These are phyloP conservation scores for Riptortus pedestris DNA, from an alignment of 1,140 invertebrate species.

Conservation along the genomic window DNA sequence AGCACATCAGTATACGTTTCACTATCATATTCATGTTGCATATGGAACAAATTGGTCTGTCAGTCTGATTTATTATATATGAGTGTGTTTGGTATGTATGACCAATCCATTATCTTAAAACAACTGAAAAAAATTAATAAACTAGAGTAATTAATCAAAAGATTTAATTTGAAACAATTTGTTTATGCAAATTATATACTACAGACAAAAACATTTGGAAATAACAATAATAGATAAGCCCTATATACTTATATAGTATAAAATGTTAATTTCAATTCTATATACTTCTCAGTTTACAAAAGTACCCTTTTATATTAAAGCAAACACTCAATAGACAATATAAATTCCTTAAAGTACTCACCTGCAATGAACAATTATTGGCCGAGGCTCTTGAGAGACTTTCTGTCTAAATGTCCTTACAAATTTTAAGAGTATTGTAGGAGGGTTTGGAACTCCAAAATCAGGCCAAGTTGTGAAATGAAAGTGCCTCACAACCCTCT, in stretches of 20 bases:
- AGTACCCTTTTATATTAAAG: background rate
- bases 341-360: conserved; percentile 28
- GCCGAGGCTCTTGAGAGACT: conserved; percentile 72
- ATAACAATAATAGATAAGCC: background rate
- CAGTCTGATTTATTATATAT: too few relatives aligned
- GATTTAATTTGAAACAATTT: too few relatives aligned
- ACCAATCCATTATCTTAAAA: too few relatives aligned
- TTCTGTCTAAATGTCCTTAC: conserved; percentile 83
- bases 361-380: conserved; percentile 89
- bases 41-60: too few relatives aligned
- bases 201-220: background rate
- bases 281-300: background rate
- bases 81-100: too few relatives aligned
- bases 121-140: too few relatives aligned
- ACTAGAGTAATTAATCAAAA: too few relatives aligned
- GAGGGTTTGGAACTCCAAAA: conserved; percentile 89
- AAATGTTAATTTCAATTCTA: background rate
- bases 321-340: background rate
- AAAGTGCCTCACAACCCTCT: conserved; percentile 79
- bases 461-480: conserved; percentile 97
- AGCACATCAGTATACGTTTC: too few relatives aligned
- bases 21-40: too few relatives aligned
- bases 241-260: background rate
- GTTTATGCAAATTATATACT: background rate
- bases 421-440: conserved; percentile 79